Conservation (phyloP, 2,888 invertebrate genomes). For the Dusona sp. region DNA sequence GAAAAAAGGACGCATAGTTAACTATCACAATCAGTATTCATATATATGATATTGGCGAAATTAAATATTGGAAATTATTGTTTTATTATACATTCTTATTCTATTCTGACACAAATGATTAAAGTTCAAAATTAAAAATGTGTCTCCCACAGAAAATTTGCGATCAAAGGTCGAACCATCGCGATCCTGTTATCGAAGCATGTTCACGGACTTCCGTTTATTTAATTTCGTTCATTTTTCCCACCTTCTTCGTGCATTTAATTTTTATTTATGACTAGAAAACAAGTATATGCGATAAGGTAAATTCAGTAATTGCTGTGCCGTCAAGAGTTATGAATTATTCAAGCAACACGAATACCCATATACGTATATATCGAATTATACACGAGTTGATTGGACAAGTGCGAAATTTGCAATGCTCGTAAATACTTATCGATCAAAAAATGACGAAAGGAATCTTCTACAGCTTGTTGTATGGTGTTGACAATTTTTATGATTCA, state of each 20-base stretch:
- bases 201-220: slow-evolving; percentile 26
- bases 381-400: neutral
- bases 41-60: neutral
- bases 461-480: neutral
- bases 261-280: neutral
- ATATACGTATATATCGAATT: neutral
- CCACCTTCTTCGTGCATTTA: neutral
- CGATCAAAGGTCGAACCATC: slow-evolving; percentile 21
- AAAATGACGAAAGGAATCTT: slow-evolving; percentile 2
- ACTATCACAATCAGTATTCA: neutral
- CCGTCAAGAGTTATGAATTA: slow-evolving; percentile 26
- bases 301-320: slow-evolving; percentile 5
- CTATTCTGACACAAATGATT: neutral
- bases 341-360: slow-evolving; percentile 5
- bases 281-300: neutral
- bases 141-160: neutral
- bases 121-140: neutral
- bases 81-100: neutral
- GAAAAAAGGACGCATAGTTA: neutral
- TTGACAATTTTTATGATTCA: neutral
- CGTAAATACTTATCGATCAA: slow-evolving; percentile 5
- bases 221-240: neutral
- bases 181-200: slow-evolving; percentile 16
- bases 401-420: slow-evolving; percentile 1
- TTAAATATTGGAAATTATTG: neutral